Base-by-base conservation (phyloP, 2,888 invertebrate genomes). In the Meandrusa payeni region DNA sequence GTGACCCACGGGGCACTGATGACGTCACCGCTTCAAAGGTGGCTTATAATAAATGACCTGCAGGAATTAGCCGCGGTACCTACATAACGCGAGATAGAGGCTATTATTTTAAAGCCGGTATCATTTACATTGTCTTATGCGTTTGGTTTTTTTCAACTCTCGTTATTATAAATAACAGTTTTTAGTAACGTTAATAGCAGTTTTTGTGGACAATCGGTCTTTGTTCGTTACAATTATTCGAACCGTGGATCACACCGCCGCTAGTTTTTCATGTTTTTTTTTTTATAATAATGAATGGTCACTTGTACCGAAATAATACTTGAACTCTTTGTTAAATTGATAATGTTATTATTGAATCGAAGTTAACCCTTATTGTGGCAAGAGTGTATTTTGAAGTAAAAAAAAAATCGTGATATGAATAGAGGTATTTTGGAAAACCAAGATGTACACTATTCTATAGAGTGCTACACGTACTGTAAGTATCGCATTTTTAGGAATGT, bases 11-110 rank as follows among this genome's bases (percentile, higher is more conserved):
- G 45, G 50, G 50, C 53, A 47, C 40, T 41, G 56, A 64, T 68
- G 69, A 69, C 67, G 62, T 64, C 61, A 65, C 58, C 55, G 55
- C 53, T 51, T 60, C 55, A 65, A 61, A 55, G 57, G 57, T 59
- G 47, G 51, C 54, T 57, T 57, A 55, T 65, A 57, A 62, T 52
- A 69, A 67, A 69, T 58, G 65, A 62, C 55, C 55, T 51, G 55
- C 51, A 53, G 42, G 57, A 58, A 67, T 65, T 67, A 65, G 53
- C 58, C 47, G 48, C 50, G 43, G 42, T 43, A 43, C 38, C 32
- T n/a, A 38, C 33, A 33, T 27, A 32, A 33, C 22, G 27, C 43
- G 32, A 44, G 43, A 38, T 38, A 44, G 43, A 38, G 32, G 33
- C 43, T 27, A 44, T 38, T 44, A 44, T 44, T 38, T 39, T 39